A percentile compares a stretch with the other conserved stretches of the same genome.
phyloP scores from a whole-genome alignment of 2,888 invertebrate genomes.

The Keiferia lycopersicella region DNA sequence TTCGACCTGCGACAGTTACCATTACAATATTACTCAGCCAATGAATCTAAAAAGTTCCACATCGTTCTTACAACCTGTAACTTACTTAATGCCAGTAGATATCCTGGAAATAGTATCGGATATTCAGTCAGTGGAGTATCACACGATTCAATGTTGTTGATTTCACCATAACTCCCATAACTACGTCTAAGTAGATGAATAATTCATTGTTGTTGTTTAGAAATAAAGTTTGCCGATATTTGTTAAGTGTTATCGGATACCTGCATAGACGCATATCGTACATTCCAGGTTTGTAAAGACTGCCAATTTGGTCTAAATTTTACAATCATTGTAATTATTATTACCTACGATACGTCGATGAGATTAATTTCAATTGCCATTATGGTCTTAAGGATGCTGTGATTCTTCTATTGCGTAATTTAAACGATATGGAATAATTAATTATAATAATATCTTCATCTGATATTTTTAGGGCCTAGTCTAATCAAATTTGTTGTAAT shows the following conservation, averaged over 20 bases:
- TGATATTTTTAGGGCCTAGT: conserved; percentile 77
- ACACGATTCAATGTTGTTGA: conserved; percentile 58
- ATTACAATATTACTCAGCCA: background rate
- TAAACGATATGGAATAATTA: conserved; percentile 66
- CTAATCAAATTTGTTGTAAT: conserved; percentile 78
- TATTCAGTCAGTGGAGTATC: background rate
- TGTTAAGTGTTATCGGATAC: conserved; percentile 78
- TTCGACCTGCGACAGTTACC: too few species aligned
- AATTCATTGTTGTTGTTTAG: conserved; percentile 78
- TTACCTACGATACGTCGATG: conserved; percentile 77
- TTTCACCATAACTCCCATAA: conserved; percentile 54
- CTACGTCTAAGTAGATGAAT: conserved; percentile 59
- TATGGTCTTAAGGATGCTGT: conserved; percentile 81
- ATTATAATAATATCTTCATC: conserved; percentile 65
- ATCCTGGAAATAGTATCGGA: conserved; percentile 5
- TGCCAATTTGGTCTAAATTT: conserved; percentile 82
- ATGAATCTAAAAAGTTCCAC: background rate
- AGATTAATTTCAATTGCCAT: conserved; percentile 77
- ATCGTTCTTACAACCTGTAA: background rate
- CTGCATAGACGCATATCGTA: conserved; percentile 81
- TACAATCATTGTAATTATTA: conserved; percentile 74
- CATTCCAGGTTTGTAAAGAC: conserved; percentile 81
- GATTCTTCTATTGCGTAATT: conserved; percentile 81
- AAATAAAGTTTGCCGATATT: conserved; percentile 72
- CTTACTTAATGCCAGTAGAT: background rate